phyloP scores from a whole-genome alignment of 1,140 invertebrate species.

The Eriocheir sinensis region DNA sequence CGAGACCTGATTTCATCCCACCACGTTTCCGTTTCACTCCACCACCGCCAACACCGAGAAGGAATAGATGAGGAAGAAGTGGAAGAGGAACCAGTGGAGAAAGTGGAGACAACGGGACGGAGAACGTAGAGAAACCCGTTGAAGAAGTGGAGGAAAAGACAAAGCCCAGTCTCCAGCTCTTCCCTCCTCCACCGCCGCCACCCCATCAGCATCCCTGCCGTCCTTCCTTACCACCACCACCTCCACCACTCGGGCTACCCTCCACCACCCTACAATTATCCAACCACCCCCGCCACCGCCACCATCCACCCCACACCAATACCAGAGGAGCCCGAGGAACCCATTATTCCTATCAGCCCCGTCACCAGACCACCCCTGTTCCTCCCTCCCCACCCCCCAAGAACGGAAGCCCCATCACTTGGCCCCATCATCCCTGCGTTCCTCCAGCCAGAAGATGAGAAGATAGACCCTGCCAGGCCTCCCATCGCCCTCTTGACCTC shows the following conservation, averaged over 20 bases:
- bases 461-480: neutral
- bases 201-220: neutral
- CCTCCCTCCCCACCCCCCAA: neutral
- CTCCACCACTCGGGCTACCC: neutral
- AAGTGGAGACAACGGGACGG: neutral
- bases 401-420: neutral
- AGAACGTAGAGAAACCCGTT: neutral
- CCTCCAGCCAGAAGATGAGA: neutral
- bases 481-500: conserved; percentile 51
- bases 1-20: conserved; percentile 56
- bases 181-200: too few relatives aligned
- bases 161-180: too few relatives aligned
- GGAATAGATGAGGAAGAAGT: neutral
- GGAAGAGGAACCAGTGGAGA: neutral
- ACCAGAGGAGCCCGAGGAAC: conserved; percentile 17
- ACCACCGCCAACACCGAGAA: neutral
- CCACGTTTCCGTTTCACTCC: conserved; percentile 61
- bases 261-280: too few relatives aligned
- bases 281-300: neutral
- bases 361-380: neutral
- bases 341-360: too few relatives aligned
- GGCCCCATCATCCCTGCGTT: conserved; percentile 36
- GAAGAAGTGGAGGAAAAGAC: neutral
- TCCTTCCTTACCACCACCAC: neutral
- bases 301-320: neutral